phyloP scores from a whole-genome alignment of 2,888 invertebrate species.

The Lithophane leautieri region DNA sequence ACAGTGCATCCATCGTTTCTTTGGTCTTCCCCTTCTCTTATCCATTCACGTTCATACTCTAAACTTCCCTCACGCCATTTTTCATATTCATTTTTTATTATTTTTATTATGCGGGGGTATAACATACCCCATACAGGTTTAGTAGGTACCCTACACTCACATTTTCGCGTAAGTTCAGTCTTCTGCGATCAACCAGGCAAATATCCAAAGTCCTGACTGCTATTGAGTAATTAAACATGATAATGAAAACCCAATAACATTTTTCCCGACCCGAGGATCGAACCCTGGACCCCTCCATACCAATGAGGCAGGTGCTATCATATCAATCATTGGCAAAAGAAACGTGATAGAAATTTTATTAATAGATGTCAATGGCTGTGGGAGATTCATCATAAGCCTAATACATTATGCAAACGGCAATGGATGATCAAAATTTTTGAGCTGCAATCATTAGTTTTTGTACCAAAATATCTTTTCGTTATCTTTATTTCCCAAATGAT shows the following conservation, averaged over 20 bases:
- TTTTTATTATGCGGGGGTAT: too few species aligned
- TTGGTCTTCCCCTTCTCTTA: too few species aligned
- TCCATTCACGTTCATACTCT: too few species aligned
- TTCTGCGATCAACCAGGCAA: too few species aligned
- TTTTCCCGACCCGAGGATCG: not conserved
- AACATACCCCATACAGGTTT: too few species aligned
- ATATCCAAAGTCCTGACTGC: too few species aligned
- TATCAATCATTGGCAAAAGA: not conserved
- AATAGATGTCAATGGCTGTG: not conserved
- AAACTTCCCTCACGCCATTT: too few species aligned
- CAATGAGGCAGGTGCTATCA: not conserved
- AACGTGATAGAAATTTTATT: not conserved
- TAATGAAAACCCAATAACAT: not conserved
- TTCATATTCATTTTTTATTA: too few species aligned
- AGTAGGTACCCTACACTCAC: too few species aligned
- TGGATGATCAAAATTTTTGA: not conserved
- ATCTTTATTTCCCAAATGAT: constrained; percentile 10
- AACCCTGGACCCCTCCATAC: not conserved
- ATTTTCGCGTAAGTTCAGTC: too few species aligned
- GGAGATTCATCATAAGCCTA: constrained; percentile 14
- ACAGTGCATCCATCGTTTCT: too few species aligned
- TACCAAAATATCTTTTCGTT: not conserved
- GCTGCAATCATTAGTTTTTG: not conserved
- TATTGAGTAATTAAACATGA: too few species aligned
- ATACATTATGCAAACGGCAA: constrained; percentile 17